phyloP scores from a whole-genome alignment of 2,888 invertebrate species.

The Sabatieria punctata region DNA sequence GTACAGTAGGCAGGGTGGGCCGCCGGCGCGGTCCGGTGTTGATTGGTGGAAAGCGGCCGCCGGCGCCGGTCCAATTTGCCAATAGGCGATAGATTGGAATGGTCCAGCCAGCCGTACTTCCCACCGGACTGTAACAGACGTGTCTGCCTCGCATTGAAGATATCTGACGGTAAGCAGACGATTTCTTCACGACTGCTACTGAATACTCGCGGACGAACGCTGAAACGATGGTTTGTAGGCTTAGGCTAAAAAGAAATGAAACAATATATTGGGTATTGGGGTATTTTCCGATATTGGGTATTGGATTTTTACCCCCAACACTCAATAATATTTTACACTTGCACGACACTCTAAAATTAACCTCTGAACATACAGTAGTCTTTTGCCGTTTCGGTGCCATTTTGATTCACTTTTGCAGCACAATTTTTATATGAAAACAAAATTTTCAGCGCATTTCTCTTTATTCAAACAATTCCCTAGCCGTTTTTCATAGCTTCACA shows the following conservation, averaged over 20 bases:
- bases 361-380: too few species aligned
- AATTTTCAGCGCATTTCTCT: too few species aligned
- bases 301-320: too few species aligned
- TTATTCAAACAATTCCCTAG: too few species aligned
- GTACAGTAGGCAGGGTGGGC: neutral
- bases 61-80: neutral
- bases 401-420: too few species aligned
- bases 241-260: neutral
- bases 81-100: neutral
- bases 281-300: too few species aligned
- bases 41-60: neutral
- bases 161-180: neutral
- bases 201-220: slow-evolving; percentile 1
- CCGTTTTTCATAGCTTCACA: too few species aligned
- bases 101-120: neutral
- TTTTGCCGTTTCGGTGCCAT: too few species aligned
- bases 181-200: slow-evolving; percentile 1
- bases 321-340: too few species aligned
- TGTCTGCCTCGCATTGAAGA: neutral
- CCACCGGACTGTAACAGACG: neutral
- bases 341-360: too few species aligned
- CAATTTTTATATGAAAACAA: too few species aligned
- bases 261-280: too few species aligned
- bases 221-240: neutral
- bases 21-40: neutral